Base-by-base conservation (phyloP, 2,113 vertebrate species). In the Calyptomena viridis region DNA sequence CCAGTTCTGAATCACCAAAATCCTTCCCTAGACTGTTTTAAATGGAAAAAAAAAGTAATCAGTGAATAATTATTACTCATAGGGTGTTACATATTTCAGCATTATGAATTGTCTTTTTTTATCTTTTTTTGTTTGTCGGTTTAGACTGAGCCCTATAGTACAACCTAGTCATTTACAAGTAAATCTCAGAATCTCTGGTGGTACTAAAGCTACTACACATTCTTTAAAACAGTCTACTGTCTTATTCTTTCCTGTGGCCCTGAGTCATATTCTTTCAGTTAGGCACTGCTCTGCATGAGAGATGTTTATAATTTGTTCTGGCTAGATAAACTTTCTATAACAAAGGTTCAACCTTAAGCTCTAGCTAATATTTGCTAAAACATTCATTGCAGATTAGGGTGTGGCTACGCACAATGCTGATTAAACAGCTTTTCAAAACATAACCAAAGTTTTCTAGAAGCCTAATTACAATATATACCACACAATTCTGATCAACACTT, bases 301-400 rank as follows among this genome's bases (percentile, higher is more conserved):
- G 14, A 15, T 33, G 24, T 86, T 92, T 89, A 23, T 67, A 50
- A 30, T 60, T 92, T 28, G 11, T 22, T 89, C 40, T 86, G 76
- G 11, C 6, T 76, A 27, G 27, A 83, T 64, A 76, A 92, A 83
- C 3, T 1, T 88, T 73, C 44, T 64, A 11, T 52, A 87, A 55
- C 55, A 84, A 92, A 90, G 46, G 55, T 25, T 95, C 28, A 39
- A 21, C 58, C 50, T 39, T 56, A 79, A 76, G 18, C 12, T 60
- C 10, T 62, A 76, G 59, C 10, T 85, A 94, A 83, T 93, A 84
- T 84, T 91, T 96, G n/a, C 67, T 69, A 73, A 69, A 95, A 58
- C 59, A 40, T 58, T 94, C 90, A 83, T 49, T 31, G 0, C 49
- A 53, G 53, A 88, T 83, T 69, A 80, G 88, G 94, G 59, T 77